phyloP scores from a whole-genome alignment of 2,888 invertebrate species.

The Tortrix viridana region DNA sequence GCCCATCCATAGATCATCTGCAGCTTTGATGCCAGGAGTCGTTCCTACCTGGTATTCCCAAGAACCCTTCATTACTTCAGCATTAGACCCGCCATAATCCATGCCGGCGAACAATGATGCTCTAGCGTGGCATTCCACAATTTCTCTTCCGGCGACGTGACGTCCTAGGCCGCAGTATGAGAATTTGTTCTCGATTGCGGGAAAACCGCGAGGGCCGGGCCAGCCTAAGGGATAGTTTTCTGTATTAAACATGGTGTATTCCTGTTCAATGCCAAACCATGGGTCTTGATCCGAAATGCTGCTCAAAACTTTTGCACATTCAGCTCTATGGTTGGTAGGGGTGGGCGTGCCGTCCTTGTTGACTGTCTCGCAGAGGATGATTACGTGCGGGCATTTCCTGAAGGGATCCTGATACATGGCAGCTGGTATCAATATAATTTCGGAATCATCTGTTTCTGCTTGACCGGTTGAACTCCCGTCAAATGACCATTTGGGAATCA shows the following conservation, averaged over 20 bases:
- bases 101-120: slow-evolving; percentile 97
- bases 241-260: slow-evolving; percentile 93
- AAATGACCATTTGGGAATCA: slow-evolving; percentile 93
- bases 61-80: slow-evolving; percentile 99
- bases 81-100: slow-evolving; percentile 95
- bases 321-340: slow-evolving; percentile 87
- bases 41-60: slow-evolving; percentile 97
- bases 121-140: slow-evolving; percentile 94
- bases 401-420: slow-evolving; percentile 97
- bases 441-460: slow-evolving; percentile 92
- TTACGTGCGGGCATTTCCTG: slow-evolving; percentile 91
- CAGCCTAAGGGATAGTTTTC: slow-evolving; percentile 94
- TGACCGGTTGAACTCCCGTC: slow-evolving; percentile 97
- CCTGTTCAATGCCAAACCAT: slow-evolving; percentile 97
- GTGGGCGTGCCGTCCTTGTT: slow-evolving; percentile 89
- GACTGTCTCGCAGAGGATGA: slow-evolving; percentile 95
- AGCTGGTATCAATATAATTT: slow-evolving; percentile 93
- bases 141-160: slow-evolving; percentile 95
- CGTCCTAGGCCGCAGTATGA: slow-evolving; percentile 97
- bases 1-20: slow-evolving; percentile 94
- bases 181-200: slow-evolving; percentile 90
- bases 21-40: slow-evolving; percentile 91
- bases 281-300: slow-evolving; percentile 86
- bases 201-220: slow-evolving; percentile 96
- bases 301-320: slow-evolving; percentile 85